A percentile compares a stretch with the other conserved stretches of the same genome.
Evolutionary conservation across 92 coral and sea anemone genomes (phyloP).

Genomic region (Siderastrea radians): DNA sequence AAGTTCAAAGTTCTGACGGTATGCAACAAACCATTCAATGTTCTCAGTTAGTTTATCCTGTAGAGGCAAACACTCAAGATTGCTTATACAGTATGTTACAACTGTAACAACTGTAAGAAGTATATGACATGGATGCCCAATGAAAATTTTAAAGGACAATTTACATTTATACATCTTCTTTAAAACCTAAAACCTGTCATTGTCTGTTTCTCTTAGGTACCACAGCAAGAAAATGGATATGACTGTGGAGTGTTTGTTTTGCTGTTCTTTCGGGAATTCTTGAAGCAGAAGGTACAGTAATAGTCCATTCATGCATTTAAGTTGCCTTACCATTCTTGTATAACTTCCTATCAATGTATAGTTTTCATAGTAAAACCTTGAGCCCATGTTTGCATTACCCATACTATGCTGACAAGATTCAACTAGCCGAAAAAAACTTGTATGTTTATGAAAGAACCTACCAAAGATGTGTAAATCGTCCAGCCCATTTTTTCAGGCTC

Average conservation of each 20-base stretch:
- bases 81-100: too few relatives aligned
- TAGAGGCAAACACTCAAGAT: too few relatives aligned
- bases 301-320: not conserved
- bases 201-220: not conserved
- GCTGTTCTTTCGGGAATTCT: conserved; percentile 10
- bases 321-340: not conserved
- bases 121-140: too few relatives aligned
- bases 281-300: not conserved
- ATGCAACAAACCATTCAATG: not conserved
- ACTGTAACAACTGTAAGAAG: too few relatives aligned
- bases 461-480: too few relatives aligned
- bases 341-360: not conserved
- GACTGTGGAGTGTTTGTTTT: conserved; percentile 15
- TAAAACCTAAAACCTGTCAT: not conserved
- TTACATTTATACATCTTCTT: not conserved
- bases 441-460: too few relatives aligned
- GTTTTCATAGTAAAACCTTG: not conserved
- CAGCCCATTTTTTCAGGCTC: too few relatives aligned
- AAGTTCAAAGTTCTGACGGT: not conserved
- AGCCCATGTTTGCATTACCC: not conserved
- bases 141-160: not conserved
- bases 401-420: too few relatives aligned
- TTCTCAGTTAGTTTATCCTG: too few relatives aligned
- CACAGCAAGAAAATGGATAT: conserved; percentile 16
- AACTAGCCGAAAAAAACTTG: too few relatives aligned